phyloP scores from a whole-genome alignment of 2,797 vertebrate species.

The Tenualosa thibaudeaui region DNA sequence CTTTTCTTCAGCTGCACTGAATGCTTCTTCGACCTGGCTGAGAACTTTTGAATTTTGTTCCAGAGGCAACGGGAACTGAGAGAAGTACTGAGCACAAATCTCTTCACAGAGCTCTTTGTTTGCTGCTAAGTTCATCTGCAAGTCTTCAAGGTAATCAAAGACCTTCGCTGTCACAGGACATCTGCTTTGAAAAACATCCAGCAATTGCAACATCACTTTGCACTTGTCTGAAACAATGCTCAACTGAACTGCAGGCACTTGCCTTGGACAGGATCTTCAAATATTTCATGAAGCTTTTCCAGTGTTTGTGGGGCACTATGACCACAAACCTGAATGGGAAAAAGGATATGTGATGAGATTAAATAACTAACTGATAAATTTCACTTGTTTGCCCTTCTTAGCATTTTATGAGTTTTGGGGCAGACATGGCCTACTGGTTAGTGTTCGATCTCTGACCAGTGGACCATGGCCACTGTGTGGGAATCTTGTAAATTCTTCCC shows the following conservation, averaged over 20 bases:
- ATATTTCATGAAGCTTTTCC: slow-evolving; percentile 43
- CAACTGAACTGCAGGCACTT: slow-evolving; percentile 32
- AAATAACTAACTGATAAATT: not conserved
- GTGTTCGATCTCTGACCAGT: too few relatives aligned
- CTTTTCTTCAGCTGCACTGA: not conserved
- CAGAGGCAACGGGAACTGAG: not conserved
- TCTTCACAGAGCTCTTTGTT: too few relatives aligned
- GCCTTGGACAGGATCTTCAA: slow-evolving; percentile 7
- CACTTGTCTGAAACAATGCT: slow-evolving; percentile 44
- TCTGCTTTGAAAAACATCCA: slow-evolving; percentile 49
- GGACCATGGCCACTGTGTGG: too few relatives aligned
- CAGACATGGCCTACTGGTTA: too few relatives aligned
- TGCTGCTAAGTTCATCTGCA: slow-evolving; percentile 37
- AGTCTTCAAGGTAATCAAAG: slow-evolving; percentile 40
- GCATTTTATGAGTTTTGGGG: not conserved
- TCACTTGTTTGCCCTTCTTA: not conserved
- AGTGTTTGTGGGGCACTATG: slow-evolving; percentile 28
- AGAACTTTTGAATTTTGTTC: not conserved
- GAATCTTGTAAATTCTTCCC: too few relatives aligned
- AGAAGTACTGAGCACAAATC: too few relatives aligned
- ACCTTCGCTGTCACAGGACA: slow-evolving; percentile 37
- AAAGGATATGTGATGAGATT: too few relatives aligned
- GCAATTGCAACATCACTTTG: slow-evolving; percentile 29
- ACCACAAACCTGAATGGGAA: slow-evolving; percentile 21
- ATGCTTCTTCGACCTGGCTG: not conserved